These are phyloP conservation scores for Muntiacus reevesi DNA, from an alignment of 2,113 vertebrate species.

Conservation along the genomic window DNA sequence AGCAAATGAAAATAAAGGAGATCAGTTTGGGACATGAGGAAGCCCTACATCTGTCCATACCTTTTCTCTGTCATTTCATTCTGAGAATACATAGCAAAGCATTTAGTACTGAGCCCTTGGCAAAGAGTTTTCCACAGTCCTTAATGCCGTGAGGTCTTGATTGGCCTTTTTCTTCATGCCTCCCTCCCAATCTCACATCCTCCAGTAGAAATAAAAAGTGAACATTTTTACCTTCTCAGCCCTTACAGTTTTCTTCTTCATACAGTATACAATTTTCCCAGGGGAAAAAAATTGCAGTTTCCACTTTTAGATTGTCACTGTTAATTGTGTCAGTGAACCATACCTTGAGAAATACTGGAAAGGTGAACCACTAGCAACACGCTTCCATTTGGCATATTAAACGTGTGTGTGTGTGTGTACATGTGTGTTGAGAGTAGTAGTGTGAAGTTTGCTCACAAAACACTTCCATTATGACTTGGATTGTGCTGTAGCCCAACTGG, in stretches of 20 bases:
- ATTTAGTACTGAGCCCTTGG: background rate
- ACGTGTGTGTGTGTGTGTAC: background rate
- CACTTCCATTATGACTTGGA: background rate
- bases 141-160: background rate
- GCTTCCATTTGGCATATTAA: background rate
- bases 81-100: background rate
- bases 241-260: background rate
- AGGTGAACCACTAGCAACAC: background rate
- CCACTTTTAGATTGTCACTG: background rate
- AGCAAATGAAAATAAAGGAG: background rate
- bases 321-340: background rate
- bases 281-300: background rate
- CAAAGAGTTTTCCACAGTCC: background rate
- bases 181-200: background rate
- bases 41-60: background rate
- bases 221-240: background rate
- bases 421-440: background rate
- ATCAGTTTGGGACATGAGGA: background rate
- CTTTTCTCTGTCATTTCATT: background rate
- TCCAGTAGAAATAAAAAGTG: background rate
- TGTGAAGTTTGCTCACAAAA: slow-evolving; percentile 3
- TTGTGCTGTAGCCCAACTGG: background rate
- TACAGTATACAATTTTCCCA: background rate
- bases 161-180: background rate
- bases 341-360: background rate